Base-by-base conservation (phyloP, 2,113 vertebrate genomes). In the Rissa tridactyla region DNA sequence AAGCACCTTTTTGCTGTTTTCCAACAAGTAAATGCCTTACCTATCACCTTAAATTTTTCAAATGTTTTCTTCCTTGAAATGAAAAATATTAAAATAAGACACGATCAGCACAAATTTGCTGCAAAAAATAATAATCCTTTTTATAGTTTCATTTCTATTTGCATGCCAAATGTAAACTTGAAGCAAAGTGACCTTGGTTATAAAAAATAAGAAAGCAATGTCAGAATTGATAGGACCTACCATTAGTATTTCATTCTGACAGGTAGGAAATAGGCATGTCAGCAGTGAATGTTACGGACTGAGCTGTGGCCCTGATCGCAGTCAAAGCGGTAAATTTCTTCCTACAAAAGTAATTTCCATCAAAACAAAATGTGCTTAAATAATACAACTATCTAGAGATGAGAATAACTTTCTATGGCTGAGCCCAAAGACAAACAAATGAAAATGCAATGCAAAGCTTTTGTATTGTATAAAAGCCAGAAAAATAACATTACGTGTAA, bases 191-290 rank as follows among this genome's bases (percentile, higher is more conserved):
- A 98, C 98, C 97, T 98, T 98, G 97, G 54, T 94, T 97, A 90
- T 95, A 96, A 97, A 97, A 97, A 97, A 98, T 94, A 97, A 97
- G 88, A 93, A 97, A 87, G 92, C 94, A 97, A 89, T 94, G 97
- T 97, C 96, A 98, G 92, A 97, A 98, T 92, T 98, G 95, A 98
- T 97, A 96, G 94, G 88, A 76, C 76, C 92, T 68, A 96, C 95
- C 92, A 97, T 97, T 97, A 97, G 93, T 98, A 98, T 98, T 98
- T 98, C 97, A 98, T 96, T 98, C 76, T 98, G 98, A 98, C 97
- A 98, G 92, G 82, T 90, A 97, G 92, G 96, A 97, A 98, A 98
- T 97, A 98, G 97, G 96, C 92, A 96, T 98, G 94, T 98, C 98
- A 97, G 96, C 94, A 94, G 91, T 94, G 82, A 96, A 92, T 80